A percentile compares a stretch with the other conserved stretches of the same genome.
Conservation (phyloP, 2,113 vertebrate genomes). For the Actinemys pallida region DNA sequence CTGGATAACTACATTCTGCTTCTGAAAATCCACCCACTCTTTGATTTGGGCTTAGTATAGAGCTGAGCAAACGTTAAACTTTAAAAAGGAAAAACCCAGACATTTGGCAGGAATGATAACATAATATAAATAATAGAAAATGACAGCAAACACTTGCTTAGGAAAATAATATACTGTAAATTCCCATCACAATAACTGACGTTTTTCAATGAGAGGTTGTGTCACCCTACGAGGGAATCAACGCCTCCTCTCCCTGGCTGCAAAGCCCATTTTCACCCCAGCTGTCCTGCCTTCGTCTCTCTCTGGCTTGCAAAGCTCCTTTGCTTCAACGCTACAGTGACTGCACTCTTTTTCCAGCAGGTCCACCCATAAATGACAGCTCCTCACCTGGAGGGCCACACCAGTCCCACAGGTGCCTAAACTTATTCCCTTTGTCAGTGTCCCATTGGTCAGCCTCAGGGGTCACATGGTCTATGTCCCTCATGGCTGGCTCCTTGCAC, state of each 20-base stretch:
- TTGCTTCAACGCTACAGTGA: not conserved
- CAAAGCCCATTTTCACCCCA: not conserved
- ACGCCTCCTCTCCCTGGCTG: not conserved
- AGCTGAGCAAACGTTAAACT: not conserved
- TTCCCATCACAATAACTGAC: not conserved
- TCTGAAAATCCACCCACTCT: not conserved
- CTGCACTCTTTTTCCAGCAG: not conserved
- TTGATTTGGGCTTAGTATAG: not conserved
- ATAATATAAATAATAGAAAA: not conserved
- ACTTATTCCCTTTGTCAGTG: too few species aligned
- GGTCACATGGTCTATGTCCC: not conserved
- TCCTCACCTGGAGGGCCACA: not conserved
- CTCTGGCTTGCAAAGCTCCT: not conserved
- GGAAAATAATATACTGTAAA: not conserved
- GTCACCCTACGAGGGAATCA: not conserved
- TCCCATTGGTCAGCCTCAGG: not conserved
- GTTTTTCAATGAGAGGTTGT: not conserved
- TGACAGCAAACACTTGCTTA: not conserved
- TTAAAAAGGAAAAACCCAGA: not conserved
- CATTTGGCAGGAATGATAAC: not conserved
- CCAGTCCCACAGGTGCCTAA: too few species aligned
- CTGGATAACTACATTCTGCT: not conserved
- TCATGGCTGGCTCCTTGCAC: not conserved
- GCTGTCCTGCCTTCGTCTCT: not conserved
- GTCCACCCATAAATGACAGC: not conserved